Evolutionary conservation across 2,113 vertebrate genomes (phyloP).

Genomic region (Hemicordylus capensis): DNA sequence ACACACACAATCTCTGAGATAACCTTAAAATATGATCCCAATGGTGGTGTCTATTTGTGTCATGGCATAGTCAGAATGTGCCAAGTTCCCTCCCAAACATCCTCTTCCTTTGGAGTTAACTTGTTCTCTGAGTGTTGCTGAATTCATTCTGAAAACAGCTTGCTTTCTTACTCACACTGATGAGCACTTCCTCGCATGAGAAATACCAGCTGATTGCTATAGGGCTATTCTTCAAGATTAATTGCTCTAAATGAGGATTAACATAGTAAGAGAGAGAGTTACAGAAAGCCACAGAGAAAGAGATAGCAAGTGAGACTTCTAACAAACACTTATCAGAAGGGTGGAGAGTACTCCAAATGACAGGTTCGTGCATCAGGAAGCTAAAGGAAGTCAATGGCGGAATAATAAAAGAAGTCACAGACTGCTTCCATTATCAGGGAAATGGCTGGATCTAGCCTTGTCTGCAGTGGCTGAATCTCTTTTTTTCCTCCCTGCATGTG

Average conservation of each 20-base stretch:
- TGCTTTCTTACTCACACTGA: slow-evolving; percentile 17
- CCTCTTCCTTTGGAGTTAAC: slow-evolving; percentile 34
- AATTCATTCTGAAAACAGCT: slow-evolving; percentile 51
- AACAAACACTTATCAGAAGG: not conserved
- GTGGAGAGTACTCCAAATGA: not conserved
- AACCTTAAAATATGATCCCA: not conserved
- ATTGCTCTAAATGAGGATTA: slow-evolving; percentile 35
- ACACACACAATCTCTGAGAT: not conserved
- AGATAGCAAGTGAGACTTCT: slow-evolving; percentile 24
- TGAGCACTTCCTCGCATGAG: slow-evolving; percentile 16
- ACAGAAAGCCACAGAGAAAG: slow-evolving; percentile 15
- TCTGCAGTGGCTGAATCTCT: not conserved
- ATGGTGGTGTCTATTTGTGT: slow-evolving; percentile 9
- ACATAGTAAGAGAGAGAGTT: slow-evolving; percentile 17
- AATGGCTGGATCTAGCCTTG: slow-evolving; percentile 27
- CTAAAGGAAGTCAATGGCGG: slow-evolving; percentile 6
- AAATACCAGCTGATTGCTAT: slow-evolving; percentile 44
- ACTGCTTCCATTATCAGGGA: slow-evolving; percentile 26
- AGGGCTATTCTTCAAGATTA: slow-evolving; percentile 34
- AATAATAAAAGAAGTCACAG: slow-evolving; percentile 2
- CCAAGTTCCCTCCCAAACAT: slow-evolving; percentile 13
- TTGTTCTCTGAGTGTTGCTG: slow-evolving; percentile 30
- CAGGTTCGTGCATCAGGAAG: not conserved
- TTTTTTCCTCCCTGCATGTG: not conserved
- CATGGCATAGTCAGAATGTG: slow-evolving; percentile 32